A percentile compares a stretch with the other conserved stretches of the same genome.
These are phyloP conservation scores for Bombylius discolor DNA, from an alignment of 2,888 invertebrate species.

Conservation along the genomic window DNA sequence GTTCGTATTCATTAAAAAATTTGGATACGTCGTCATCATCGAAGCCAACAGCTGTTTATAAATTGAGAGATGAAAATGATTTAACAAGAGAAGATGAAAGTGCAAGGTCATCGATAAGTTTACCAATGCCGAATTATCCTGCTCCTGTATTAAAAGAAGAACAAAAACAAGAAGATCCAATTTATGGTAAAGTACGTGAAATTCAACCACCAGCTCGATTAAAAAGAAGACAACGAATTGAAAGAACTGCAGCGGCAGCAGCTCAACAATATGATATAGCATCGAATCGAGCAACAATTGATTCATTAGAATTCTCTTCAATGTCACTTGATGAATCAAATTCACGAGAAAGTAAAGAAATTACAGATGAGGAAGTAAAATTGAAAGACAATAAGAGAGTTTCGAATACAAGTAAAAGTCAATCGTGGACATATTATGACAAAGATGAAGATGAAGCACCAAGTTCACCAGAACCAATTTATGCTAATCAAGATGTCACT, in stretches of 20 bases:
- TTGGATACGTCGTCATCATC: background rate
- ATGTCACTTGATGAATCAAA: constrained; percentile 21
- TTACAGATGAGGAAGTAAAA: constrained; percentile 22
- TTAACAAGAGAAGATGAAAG: background rate
- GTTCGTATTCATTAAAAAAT: background rate
- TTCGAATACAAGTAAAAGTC: constrained; percentile 30
- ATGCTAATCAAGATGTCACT: constrained; percentile 32
- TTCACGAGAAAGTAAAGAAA: constrained; percentile 23
- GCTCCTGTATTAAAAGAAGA: background rate
- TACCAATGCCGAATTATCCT: constrained; percentile 32
- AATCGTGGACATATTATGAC: constrained; percentile 33
- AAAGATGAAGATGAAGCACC: constrained; percentile 17
- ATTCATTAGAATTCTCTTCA: constrained; percentile 25
- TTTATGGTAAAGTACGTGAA: constrained; percentile 23
- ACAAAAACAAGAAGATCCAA: constrained; percentile 14
- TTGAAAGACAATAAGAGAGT: constrained; percentile 22
- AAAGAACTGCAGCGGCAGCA: constrained; percentile 1
- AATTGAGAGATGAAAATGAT: background rate
- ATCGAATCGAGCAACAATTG: constrained; percentile 23
- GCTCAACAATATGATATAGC: background rate
- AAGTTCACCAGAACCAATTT: constrained; percentile 29
- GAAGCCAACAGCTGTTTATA: background rate
- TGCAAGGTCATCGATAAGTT: background rate
- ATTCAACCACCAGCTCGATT: constrained; percentile 24
- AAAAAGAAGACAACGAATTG: constrained; percentile 27